Evolutionary conservation across 2,797 vertebrate species (phyloP), one percentile per base, ranked within the genome.

Genomic region (Tinamus major): DNA sequence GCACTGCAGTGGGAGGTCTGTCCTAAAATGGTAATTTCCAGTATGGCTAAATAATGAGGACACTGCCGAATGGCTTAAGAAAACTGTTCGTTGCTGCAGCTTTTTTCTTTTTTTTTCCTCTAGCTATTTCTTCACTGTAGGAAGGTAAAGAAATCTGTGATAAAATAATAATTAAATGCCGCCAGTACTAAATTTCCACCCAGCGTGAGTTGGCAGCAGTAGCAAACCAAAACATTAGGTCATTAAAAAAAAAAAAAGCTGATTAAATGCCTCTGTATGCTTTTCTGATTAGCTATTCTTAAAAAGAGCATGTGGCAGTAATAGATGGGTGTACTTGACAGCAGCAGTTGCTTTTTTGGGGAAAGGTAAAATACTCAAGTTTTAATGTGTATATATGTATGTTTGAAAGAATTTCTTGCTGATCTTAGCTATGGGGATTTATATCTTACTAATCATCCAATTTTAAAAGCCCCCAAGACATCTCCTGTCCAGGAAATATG

Each of bases 81-180:
- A 96, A 96, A 72, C 85, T 92, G 91, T 80, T 94, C 86, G 6
- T 72, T 88, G 89, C 14, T 81, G 79, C 51, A 9, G 12, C 11
- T 49, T 49, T 49, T 49, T 49, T 24, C 24, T 49, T 24, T 49
- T 49, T 49, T 71, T 89, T 53, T 85, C 83, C 84, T 48, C 89
- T 92, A 95, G 93, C 92, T 96, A 48, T 97, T 97, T 97, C 96
- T 97, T 97, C 97, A 35, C 97, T 65, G 94, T 97, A 95, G 97
- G 97, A 98, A 97, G 93, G 97, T 97, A 97, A 97, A 97, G 96
- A 98, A 97, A 97, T 96, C 93, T 65, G 37, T 67, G 92, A 96
- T 97, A 98, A 98, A 98, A 98, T 97, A 98, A 97, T 98, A 98
- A 98, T 98, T 98, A 98, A 98, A 97, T 97, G 97, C 97, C 96